A percentile compares a stretch with the other conserved stretches of the same genome.
phyloP scores from a whole-genome alignment of 1,140 invertebrate species.

The Frieseomelitta varia region DNA sequence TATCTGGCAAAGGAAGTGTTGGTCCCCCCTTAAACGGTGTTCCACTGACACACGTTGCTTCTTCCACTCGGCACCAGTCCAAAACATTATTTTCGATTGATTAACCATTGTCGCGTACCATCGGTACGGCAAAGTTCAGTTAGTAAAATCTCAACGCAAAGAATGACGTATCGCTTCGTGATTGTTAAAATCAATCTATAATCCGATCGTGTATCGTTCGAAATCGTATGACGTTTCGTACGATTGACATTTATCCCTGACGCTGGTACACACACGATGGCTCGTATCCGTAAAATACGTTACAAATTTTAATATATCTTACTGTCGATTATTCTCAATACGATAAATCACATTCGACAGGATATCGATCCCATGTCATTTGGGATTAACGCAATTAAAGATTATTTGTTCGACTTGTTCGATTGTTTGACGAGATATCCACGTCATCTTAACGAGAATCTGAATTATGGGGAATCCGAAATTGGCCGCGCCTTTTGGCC shows the following conservation, averaged over 20 bases:
- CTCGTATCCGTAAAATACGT: background rate
- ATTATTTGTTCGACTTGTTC: background rate
- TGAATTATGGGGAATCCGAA: constrained; percentile 58
- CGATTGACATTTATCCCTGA: constrained; percentile 15
- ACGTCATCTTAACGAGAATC: background rate
- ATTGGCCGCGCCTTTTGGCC: constrained; percentile 72
- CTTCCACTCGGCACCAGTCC: constrained; percentile 39
- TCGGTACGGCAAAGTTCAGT: background rate
- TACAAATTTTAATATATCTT: background rate
- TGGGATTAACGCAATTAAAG: background rate
- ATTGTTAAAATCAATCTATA: constrained; percentile 10
- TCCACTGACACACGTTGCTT: constrained; percentile 47
- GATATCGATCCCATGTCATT: background rate
- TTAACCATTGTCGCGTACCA: constrained; percentile 6
- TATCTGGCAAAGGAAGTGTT: constrained; percentile 33
- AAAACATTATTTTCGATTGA: constrained; percentile 45
- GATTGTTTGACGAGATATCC: background rate
- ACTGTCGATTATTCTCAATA: background rate
- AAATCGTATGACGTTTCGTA: background rate
- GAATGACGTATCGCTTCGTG: background rate
- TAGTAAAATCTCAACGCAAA: too few species aligned
- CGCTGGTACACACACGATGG: background rate
- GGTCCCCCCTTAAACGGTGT: constrained; percentile 27
- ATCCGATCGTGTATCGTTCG: background rate
- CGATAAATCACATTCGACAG: background rate